Evolutionary conservation across 2,797 vertebrate species (phyloP), one percentile per base, ranked within the genome.

Genomic region (Schizothorax lantsangensis): DNA sequence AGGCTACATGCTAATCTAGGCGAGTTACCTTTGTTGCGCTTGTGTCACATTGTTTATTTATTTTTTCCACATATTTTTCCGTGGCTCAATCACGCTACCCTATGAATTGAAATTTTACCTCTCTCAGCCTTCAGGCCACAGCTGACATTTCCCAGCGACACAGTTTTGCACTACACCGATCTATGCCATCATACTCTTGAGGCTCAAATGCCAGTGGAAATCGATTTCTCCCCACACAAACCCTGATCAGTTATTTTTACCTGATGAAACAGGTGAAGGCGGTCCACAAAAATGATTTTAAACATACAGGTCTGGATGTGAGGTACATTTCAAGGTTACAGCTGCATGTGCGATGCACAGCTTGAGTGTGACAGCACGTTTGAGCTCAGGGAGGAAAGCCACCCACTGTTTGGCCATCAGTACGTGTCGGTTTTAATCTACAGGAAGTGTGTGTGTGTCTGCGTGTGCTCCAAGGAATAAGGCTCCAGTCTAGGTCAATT

Each of bases 111-210:
- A 15, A 52, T 57, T 52, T 11, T 57, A 69, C 45, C 9, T 68
- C 45, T 73, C 26, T 69, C n/a, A 43, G 83, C 33, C 89, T 84
- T 72, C 71, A 98, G 97, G 66, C 97, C 97, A 3, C 97, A 96
- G 93, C 97, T 98, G 84, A 98, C 98, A 91, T 98, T 98, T 75
- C 97, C 92, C 98, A 97, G 90, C 97, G 96, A 98, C 98, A 99
- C 88, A 97, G 97, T 1, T 99, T 98, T 0, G 98, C 99, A 95
- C 98, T 99, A 95, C 98, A 98, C 87, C 97, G 11, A 72, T 68
- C 75, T 85, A 33, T 79, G 69, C 69, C 68, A 74, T 73, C 69
- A 26, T 66, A 30, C 79, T 62, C 84, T 19, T 45, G 59, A 78
- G 77, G 23, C 69, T 75, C 52, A 78, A 82, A 88, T 78, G 71